Base-by-base conservation (phyloP, 1,140 invertebrate genomes). In the Pseudomyrmex cubaensis region DNA sequence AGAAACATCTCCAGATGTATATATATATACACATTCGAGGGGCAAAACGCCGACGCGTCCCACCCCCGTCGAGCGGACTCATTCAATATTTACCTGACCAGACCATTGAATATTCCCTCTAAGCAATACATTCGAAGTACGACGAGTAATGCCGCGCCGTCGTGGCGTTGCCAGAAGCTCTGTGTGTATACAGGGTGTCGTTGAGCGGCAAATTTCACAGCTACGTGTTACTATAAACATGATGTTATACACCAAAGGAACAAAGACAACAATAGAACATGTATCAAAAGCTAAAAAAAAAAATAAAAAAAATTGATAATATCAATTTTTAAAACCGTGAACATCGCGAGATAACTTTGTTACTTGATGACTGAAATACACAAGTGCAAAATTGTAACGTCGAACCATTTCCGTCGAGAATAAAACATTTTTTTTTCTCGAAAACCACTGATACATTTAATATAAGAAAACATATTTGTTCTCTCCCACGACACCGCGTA, bases 51-150 rank as follows among this genome's bases (percentile, higher is more conserved):
- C 50, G 25, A 17, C 63, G 66, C 22, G 8, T 35, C 35, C 35
- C 7, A 35, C 35, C 5, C 50, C 20, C 61, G 80, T 83, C 74
- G 69, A 61, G 63, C 48, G 50, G 70, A 67, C 85, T 92, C 90
- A 91, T 93, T 76, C 85, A 91, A 92, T 92, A 93, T 93, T 92
- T 92, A 92, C 85, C 86, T 87, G 85, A 85, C 86, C 86, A 88
- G 83, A 82, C 82, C 84, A 92, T 92, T 91, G 89, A 92, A 91
- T 92, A 92, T 92, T 92, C 92, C 61, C 74, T 59, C 48, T 84
- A 83, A 61, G 85, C 88, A 87, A 90, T 91, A 90, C 88, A 90
- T 90, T 90, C 87, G 64, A 70, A 91, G 85, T 87, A 90, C 88
- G 85, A 75, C 74, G 90, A 35, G 35, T 90, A 91, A 91, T 85